These are phyloP conservation scores for Melinaea marsaeus DNA, from an alignment of 2,888 invertebrate species.

Conservation along the genomic window DNA sequence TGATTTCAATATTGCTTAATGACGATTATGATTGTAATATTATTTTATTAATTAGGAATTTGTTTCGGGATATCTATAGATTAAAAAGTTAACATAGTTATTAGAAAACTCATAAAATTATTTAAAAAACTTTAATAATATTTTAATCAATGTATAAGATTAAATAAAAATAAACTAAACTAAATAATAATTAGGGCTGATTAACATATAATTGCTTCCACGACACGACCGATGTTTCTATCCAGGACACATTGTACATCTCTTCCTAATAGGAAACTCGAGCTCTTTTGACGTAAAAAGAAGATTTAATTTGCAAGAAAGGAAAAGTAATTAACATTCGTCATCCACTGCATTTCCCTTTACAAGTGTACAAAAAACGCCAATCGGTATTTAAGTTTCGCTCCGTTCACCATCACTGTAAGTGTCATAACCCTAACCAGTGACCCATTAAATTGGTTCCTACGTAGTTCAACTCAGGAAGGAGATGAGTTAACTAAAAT, in stretches of 20 bases:
- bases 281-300: constrained; percentile 16
- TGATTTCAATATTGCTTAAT: constrained; percentile 30
- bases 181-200: too few species aligned
- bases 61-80: too few species aligned
- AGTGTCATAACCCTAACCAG: constrained; percentile 48
- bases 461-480: constrained; percentile 26
- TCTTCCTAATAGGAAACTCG: constrained; percentile 29
- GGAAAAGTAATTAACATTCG: constrained; percentile 48
- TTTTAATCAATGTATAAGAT: too few species aligned
- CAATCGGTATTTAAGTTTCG: constrained; percentile 47
- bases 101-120: too few species aligned
- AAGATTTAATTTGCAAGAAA: constrained; percentile 38
- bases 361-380: constrained; percentile 39
- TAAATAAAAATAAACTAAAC: too few species aligned
- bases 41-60: too few species aligned
- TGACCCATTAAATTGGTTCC: constrained; percentile 60
- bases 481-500: constrained; percentile 18
- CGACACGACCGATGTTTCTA: too few species aligned
- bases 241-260: too few species aligned
- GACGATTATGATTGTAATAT: too few species aligned
- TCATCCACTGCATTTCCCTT: constrained; percentile 50
- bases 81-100: too few species aligned
- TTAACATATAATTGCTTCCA: too few species aligned
- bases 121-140: too few species aligned
- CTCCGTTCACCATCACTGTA: constrained; percentile 39